phyloP scores from a whole-genome alignment of 1,140 invertebrate genomes.

The Atta texana region DNA sequence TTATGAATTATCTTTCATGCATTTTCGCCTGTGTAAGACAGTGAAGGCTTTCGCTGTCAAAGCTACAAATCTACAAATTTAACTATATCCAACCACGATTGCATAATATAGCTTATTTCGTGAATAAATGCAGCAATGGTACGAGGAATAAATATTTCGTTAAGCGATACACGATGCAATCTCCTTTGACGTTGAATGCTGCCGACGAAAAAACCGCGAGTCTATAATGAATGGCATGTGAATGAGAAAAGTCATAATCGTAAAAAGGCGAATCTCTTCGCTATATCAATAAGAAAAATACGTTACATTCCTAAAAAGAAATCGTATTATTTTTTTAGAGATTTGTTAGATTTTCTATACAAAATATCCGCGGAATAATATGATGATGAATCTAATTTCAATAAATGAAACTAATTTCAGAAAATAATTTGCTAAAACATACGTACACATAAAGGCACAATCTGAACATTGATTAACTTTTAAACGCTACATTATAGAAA shows the following conservation, averaged over 20 bases:
- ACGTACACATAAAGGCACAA: neutral
- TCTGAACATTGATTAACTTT: neutral
- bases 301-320: neutral
- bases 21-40: slow-evolving; percentile 13
- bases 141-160: slow-evolving; percentile 42
- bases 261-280: neutral
- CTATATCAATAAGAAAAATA: neutral
- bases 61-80: slow-evolving; percentile 44
- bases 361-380: neutral
- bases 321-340: neutral
- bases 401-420: neutral
- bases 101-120: slow-evolving; percentile 51
- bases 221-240: slow-evolving; percentile 19
- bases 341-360: neutral
- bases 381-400: neutral
- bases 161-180: slow-evolving; percentile 11
- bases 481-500: neutral
- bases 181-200: neutral
- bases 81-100: slow-evolving; percentile 40
- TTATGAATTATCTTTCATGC: slow-evolving; percentile 69
- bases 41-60: neutral
- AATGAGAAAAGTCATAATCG: slow-evolving; percentile 31
- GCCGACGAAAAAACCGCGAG: slow-evolving; percentile 6
- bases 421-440: neutral
- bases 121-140: slow-evolving; percentile 47